A percentile compares a stretch with the other conserved stretches of the same genome.
These are phyloP conservation scores for Lepidocolaptes lacrymiger DNA, from an alignment of 2,797 vertebrate genomes.

Conservation along the genomic window DNA sequence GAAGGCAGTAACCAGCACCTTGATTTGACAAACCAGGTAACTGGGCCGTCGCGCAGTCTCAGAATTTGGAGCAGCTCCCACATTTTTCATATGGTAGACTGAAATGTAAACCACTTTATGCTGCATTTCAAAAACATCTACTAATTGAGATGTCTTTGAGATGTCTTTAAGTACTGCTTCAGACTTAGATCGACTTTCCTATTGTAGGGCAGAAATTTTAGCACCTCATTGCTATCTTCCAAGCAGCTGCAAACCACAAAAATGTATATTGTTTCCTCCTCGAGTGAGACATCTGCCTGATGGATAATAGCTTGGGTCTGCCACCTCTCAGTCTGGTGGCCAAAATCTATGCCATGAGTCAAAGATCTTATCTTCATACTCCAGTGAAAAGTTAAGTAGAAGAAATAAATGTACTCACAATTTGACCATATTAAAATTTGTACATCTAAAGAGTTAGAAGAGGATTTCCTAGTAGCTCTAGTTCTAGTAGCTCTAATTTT, in stretches of 20 bases:
- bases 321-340: background rate
- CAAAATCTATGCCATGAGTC: background rate
- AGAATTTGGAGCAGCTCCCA: background rate
- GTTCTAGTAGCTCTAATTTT: background rate
- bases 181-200: conserved; percentile 20
- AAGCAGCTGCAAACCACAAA: conserved; percentile 13
- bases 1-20: background rate
- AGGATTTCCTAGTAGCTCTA: background rate
- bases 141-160: conserved; percentile 24
- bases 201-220: conserved; percentile 42
- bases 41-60: background rate
- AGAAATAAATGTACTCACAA: background rate
- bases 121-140: conserved; percentile 27
- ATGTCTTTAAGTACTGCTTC: conserved; percentile 15
- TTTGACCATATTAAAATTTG: background rate
- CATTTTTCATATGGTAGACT: background rate
- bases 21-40: conserved; percentile 29
- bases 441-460: background rate
- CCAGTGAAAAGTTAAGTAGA: background rate
- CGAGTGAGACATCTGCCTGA: background rate
- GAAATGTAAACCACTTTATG: conserved; percentile 18
- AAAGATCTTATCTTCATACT: background rate
- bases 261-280: conserved; percentile 1
- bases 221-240: conserved; percentile 22
- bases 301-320: background rate